A percentile compares a stretch with the other conserved stretches of the same genome.
phyloP scores from a whole-genome alignment of 2,888 invertebrate species.

The Pseudococcus longispinus region DNA sequence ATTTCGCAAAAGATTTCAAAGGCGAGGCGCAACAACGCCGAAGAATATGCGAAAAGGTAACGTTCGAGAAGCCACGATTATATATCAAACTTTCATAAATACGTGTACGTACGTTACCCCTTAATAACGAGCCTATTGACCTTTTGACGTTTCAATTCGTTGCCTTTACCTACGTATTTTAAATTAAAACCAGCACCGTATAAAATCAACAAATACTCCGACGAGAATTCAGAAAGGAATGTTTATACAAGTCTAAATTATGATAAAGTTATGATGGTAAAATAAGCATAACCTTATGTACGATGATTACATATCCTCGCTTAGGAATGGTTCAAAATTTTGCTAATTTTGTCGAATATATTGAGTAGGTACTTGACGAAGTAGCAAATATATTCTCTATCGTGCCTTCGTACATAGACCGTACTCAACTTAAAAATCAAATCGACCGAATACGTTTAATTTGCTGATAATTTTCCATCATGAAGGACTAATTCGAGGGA shows the following conservation, averaged over 20 bases:
- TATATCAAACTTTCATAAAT: neutral
- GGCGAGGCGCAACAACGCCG: neutral
- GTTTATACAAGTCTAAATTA: neutral
- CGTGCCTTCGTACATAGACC: neutral
- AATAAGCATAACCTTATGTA: neutral
- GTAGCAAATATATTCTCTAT: neutral
- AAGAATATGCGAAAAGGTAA: neutral
- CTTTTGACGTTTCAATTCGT: constrained; percentile 1
- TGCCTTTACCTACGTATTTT: neutral
- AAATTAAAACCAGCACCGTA: neutral
- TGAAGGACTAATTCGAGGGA: neutral
- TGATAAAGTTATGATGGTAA: neutral
- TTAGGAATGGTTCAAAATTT: neutral
- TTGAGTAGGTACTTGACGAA: neutral
- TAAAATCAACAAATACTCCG: neutral
- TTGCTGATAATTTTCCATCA: neutral
- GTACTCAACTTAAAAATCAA: neutral
- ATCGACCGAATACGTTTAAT: neutral
- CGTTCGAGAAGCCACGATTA: neutral
- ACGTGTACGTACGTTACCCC: neutral
- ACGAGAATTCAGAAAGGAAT: neutral
- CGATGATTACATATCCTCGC: neutral
- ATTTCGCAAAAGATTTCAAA: neutral
- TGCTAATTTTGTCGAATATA: neutral
- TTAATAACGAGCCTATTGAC: neutral